A percentile compares a stretch with the other conserved stretches of the same genome.
Conservation (phyloP, 2,888 invertebrate genomes). For the Dasysyrphus albostriatus region DNA sequence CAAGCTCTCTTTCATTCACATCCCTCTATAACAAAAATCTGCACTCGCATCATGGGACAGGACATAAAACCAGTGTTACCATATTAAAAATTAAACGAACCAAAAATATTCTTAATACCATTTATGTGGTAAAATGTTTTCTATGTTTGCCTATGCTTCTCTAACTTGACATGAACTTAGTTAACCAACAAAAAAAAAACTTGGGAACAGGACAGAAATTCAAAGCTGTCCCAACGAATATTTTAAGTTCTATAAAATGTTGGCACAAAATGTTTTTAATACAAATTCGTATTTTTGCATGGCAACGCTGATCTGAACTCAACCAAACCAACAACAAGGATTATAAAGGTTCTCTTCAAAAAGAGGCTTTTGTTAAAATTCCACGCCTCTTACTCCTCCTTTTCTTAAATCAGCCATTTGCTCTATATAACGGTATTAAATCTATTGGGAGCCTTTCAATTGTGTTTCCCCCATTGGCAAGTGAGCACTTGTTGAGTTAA, state of each 20-base stretch:
- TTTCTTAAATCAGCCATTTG: conserved; percentile 51
- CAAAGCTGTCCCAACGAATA: too few relatives aligned
- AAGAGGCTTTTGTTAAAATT: conserved; percentile 33
- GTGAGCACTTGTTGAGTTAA: conserved; percentile 82
- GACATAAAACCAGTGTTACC: not conserved
- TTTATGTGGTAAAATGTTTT: too few relatives aligned
- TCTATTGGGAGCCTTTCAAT: conserved; percentile 80
- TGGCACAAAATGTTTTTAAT: too few relatives aligned
- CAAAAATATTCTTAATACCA: too few relatives aligned
- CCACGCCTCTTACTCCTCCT: conserved; percentile 4
- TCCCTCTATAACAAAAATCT: not conserved
- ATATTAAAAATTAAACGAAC: not conserved
- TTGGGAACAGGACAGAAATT: too few relatives aligned
- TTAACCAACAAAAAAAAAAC: too few relatives aligned
- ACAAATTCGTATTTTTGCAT: not conserved
- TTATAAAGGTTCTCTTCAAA: conserved; percentile 52
- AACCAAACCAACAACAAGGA: conserved; percentile 46
- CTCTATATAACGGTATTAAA: conserved; percentile 64
- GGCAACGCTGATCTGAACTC: conserved; percentile 22
- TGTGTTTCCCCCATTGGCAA: conserved; percentile 79
- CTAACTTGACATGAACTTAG: too few relatives aligned
- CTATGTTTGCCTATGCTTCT: too few relatives aligned
- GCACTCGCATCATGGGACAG: not conserved
- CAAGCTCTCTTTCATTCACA: conserved; percentile 53
- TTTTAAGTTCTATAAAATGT: too few relatives aligned